Evolutionary conservation across 2,797 vertebrate species (phyloP), one percentile per base, ranked within the genome.

Genomic region (Sebastes vulpes): DNA sequence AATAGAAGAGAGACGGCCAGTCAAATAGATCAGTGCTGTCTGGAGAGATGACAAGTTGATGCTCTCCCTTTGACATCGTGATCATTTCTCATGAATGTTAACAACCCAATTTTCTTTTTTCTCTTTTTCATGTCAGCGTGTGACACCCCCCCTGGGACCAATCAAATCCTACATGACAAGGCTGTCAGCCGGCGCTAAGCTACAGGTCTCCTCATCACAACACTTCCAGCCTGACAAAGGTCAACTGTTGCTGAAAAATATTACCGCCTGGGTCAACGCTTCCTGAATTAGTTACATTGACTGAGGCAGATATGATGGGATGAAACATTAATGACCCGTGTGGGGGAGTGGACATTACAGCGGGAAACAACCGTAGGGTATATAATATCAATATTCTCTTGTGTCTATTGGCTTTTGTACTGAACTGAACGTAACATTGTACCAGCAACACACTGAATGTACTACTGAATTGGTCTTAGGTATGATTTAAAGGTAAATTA

Each of bases 81-180:
- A 87, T 90, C 75, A 83, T 91, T 82, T 76, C 84, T 88, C 84
- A 90, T 88, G 58, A 88, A 87, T 83, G 84, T 86, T 87, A 81
- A 88, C 85, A 66, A 35, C 58, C 68, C 67, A 59, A 64, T 89
- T 82, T 77, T 77, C 50, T 75, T 59, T 68, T 54, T 16, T 50
- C 29, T 53, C 16, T 73, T 84, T 75, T 71, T 68, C 10, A 63
- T 42, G 72, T 73, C 73, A 2, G 63, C 3, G 65, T 81, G 28
- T 85, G 76, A 82, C 77, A 68, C 79, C 25, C 76, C 87, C 77
- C 54, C 52, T 12, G 78, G 82, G 84, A 79, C 81, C 87, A 83
- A 82, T 89, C 85, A 81, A 23, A 72, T 73, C 84, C 25, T 66
- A 81, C 88, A 83, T 42, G 78, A 84, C 80, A 65, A 77, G 73